phyloP scores from a whole-genome alignment of 2,797 vertebrate species.

The Sciaenops ocellatus region DNA sequence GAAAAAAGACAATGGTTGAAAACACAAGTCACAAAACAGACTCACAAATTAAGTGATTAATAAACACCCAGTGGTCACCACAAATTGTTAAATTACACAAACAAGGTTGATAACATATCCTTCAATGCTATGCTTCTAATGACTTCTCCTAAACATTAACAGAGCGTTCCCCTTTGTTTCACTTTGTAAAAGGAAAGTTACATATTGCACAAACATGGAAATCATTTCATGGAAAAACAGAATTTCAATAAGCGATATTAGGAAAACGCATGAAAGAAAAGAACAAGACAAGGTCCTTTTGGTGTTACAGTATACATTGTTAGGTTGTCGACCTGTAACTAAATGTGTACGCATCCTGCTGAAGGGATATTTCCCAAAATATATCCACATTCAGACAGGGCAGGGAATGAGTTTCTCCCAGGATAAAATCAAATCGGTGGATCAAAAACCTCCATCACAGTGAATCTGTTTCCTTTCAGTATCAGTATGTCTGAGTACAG shows the following conservation, averaged over 20 bases:
- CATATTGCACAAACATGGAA: conserved; percentile 77
- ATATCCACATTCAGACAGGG: conserved; percentile 3
- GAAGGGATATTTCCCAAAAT: conserved; percentile 19
- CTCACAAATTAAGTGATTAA: conserved; percentile 64
- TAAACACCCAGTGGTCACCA: conserved; percentile 79
- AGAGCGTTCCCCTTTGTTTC: conserved; percentile 45
- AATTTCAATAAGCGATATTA: conserved; percentile 46
- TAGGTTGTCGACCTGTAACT: conserved; percentile 15
- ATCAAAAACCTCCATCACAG: conserved; percentile 38
- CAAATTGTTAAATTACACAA: conserved; percentile 54
- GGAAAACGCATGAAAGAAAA: conserved; percentile 34
- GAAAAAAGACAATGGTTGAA: conserved; percentile 27
- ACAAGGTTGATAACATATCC: conserved; percentile 48
- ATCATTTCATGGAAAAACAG: conserved; percentile 44
- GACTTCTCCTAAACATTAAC: conserved; percentile 24
- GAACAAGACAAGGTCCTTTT: conserved; percentile 45
- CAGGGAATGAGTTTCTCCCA: conserved; percentile 23
- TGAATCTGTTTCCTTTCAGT: conserved; percentile 37
- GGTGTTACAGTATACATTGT: conserved; percentile 53
- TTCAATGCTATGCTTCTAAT: conserved; percentile 41
- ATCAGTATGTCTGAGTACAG: conserved; percentile 31
- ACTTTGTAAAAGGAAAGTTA: conserved; percentile 53
- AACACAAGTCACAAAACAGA: conserved; percentile 47
- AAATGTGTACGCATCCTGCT: conserved; percentile 29
- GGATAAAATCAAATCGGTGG: conserved; percentile 1